Evolutionary conservation across 2,888 invertebrate species (phyloP).

Genomic region (Augiades crinisus): DNA sequence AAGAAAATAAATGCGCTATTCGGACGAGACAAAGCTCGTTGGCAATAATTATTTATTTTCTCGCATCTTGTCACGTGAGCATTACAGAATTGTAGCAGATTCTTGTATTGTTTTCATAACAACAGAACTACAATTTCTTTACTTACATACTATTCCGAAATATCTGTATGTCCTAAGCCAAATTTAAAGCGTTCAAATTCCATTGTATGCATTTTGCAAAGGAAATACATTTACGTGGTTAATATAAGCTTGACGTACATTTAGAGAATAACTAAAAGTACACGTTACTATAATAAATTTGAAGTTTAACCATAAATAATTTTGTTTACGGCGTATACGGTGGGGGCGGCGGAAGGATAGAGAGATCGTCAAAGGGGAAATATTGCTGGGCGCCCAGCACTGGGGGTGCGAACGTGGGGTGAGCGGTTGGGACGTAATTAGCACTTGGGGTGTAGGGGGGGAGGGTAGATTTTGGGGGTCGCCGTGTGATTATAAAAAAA

Average conservation of each 20-base stretch:
- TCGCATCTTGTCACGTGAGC: too few species aligned
- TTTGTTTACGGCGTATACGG: conserved; percentile 74
- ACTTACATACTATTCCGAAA: not conserved
- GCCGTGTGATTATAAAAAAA: too few species aligned
- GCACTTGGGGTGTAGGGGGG: conserved; percentile 82
- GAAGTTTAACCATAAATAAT: too few species aligned
- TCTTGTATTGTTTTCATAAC: too few species aligned
- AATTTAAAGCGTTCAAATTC: conserved; percentile 14
- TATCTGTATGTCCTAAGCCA: not conserved
- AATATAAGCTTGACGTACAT: not conserved
- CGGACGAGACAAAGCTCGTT: too few species aligned
- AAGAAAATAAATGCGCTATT: too few species aligned
- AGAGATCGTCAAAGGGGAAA: conserved; percentile 74
- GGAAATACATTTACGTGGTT: not conserved
- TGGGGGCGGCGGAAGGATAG: conserved; percentile 74
- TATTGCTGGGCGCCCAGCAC: conserved; percentile 67
- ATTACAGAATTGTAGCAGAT: too few species aligned
- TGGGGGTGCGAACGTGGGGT: conserved; percentile 61
- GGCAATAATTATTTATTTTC: too few species aligned
- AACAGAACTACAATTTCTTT: not conserved
- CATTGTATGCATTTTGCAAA: conserved; percentile 1
- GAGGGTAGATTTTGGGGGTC: too few species aligned
- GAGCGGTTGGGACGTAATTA: conserved; percentile 54
- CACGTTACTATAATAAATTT: too few species aligned
- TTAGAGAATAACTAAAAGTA: not conserved